Percentiles rank a stretch among this genome's conserved stretches.
Conservation (phyloP, 2,888 invertebrate species). For the Epistrophe grossulariae region DNA sequence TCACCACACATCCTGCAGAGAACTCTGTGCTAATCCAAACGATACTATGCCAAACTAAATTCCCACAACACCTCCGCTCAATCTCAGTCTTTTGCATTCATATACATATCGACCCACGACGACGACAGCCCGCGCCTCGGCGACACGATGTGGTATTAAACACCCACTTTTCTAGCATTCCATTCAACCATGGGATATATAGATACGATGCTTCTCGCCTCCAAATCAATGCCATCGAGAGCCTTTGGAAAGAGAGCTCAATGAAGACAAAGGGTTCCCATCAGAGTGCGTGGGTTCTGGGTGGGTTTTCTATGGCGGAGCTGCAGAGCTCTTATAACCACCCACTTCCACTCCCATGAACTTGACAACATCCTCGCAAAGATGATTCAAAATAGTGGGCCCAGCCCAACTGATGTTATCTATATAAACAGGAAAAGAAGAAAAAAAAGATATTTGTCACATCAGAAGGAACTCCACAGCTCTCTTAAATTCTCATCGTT, state of each 20-base stretch:
- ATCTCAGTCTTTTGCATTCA: conserved; percentile 20
- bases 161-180: conserved; percentile 56
- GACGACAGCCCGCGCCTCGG: not conserved
- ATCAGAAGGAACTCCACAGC: conserved; percentile 46
- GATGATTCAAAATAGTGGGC: conserved; percentile 52
- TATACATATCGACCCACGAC: conserved; percentile 40
- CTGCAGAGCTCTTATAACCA: conserved; percentile 15
- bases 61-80: conserved; percentile 55
- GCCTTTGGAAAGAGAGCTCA: not conserved
- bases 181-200: not conserved
- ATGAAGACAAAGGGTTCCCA: conserved; percentile 55
- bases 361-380: conserved; percentile 34
- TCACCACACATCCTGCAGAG: conserved; percentile 43
- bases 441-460: conserved; percentile 52
- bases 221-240: conserved; percentile 40
- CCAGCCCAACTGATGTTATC: conserved; percentile 61
- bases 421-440: conserved; percentile 25
- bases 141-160: conserved; percentile 21
- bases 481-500: conserved; percentile 68
- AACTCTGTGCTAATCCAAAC: conserved; percentile 33
- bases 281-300: conserved; percentile 54
- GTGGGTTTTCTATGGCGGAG: not conserved
- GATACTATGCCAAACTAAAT: conserved; percentile 52
- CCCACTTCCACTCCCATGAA: conserved; percentile 65
- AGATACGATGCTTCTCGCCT: conserved; percentile 18